phyloP scores from a whole-genome alignment of 2,888 invertebrate species.

The Scaeva pyrastri region DNA sequence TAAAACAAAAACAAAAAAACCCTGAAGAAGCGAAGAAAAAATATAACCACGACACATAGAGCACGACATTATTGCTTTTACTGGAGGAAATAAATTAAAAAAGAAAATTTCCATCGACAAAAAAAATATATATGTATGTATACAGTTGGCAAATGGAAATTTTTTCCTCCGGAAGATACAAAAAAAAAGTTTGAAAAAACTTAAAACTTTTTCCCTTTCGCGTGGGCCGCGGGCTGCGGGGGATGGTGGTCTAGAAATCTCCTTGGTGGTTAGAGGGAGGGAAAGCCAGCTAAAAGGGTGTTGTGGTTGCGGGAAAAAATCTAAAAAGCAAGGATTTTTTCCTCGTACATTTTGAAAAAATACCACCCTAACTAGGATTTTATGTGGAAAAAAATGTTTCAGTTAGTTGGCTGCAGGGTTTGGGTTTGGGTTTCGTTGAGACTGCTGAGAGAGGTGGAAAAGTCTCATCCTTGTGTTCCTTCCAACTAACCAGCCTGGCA shows the following conservation, averaged over 20 bases:
- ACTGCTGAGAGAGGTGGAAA: background rate
- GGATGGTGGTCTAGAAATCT: slow-evolving; percentile 44
- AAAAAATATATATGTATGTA: background rate
- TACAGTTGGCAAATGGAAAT: slow-evolving; percentile 73
- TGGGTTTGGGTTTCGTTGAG: slow-evolving; percentile 7
- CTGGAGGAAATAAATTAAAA: slow-evolving; percentile 73
- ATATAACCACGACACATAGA: slow-evolving; percentile 70
- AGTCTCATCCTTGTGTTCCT: slow-evolving; percentile 34
- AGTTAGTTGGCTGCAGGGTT: slow-evolving; percentile 59
- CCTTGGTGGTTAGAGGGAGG: slow-evolving; percentile 36
- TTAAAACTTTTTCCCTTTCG: slow-evolving; percentile 66
- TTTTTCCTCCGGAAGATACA: slow-evolving; percentile 70
- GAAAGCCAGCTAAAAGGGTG: slow-evolving; percentile 57
- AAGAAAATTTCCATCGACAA: slow-evolving; percentile 74
- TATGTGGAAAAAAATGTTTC: slow-evolving; percentile 75
- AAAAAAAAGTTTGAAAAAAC: slow-evolving; percentile 36
- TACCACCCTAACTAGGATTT: slow-evolving; percentile 73
- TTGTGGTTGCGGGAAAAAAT: slow-evolving; percentile 69
- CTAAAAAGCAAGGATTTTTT: slow-evolving; percentile 47
- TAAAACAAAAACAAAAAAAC: slow-evolving; percentile 48
- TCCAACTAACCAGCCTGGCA: slow-evolving; percentile 40
- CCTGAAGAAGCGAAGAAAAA: slow-evolving; percentile 27
- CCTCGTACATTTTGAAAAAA: slow-evolving; percentile 26
- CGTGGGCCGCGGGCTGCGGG: slow-evolving; percentile 19
- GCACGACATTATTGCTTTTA: slow-evolving; percentile 75